phyloP scores from a whole-genome alignment of 2,797 vertebrate genomes.

The Pipistrellus kuhlii region DNA sequence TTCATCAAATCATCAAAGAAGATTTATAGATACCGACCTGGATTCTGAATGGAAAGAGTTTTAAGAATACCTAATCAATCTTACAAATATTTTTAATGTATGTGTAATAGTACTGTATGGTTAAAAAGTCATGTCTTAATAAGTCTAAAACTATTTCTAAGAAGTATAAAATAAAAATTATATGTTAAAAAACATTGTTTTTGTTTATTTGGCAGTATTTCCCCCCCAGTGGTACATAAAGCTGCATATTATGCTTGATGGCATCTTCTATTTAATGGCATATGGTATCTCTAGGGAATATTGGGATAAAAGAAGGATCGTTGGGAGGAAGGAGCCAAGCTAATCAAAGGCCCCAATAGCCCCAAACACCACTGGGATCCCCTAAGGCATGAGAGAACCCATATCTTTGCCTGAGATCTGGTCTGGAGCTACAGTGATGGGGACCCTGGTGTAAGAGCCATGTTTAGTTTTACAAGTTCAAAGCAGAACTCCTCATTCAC shows the following conservation, averaged over 20 bases:
- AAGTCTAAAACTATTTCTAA: slow-evolving; percentile 5
- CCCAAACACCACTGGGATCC: not conserved
- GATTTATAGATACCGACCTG: not conserved
- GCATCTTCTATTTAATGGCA: not conserved
- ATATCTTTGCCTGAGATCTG: not conserved
- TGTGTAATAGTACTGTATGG: not conserved
- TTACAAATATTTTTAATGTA: not conserved
- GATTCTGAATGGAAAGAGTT: not conserved
- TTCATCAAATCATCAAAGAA: too few species aligned
- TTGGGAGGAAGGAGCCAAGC: not conserved
- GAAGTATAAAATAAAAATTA: not conserved
- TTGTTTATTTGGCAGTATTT: not conserved
- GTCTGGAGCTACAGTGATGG: not conserved
- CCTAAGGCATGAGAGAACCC: not conserved
- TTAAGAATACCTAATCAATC: not conserved
- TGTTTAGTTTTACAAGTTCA: not conserved
- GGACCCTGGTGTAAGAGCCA: not conserved
- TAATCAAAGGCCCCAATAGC: not conserved
- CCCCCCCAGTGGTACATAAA: not conserved
- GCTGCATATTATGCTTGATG: too few species aligned
- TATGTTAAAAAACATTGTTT: not conserved
- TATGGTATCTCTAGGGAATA: not conserved
- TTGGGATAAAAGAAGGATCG: not conserved
- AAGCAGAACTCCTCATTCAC: not conserved
- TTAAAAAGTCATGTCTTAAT: not conserved